Evolutionary conservation across 2,888 invertebrate species (phyloP), one percentile per base, ranked within the genome.

Genomic region (Spodoptera picta): DNA sequence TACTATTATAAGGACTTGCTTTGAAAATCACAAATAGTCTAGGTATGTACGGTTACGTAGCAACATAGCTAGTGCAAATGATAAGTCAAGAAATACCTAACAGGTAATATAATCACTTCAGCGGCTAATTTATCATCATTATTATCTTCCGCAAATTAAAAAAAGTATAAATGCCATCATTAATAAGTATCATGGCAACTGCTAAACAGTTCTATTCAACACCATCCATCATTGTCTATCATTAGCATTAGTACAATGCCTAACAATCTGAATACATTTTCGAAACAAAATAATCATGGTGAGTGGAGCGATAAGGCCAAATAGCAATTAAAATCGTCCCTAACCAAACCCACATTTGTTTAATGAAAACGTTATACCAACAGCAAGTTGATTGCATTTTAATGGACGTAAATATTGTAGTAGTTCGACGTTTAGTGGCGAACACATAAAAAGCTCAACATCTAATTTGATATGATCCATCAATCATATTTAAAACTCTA

Each of bases 321-420:
- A 69, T 48, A 49, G 27, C 54, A 67, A 76, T 70, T 65, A 48
- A 63, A 73, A 65, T 55, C 44, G 69, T 66, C 68, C 52, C 56
- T 61, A 47, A 57, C 72, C 70, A 61, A 65, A 60, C 77, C 72
- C 61, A 60, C 44, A 50, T 76, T 67, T 69, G 77, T 78, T 77
- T 69, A 62, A 77, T 72, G 65, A 70, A 73, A 69, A 65, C 54
- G 60, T 75, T 46, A 62, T 77, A 71, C 73, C 79, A 79, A 84
- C 81, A 80, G 48, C 42, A 52, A 61, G 75, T 77, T 73, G 75
- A 83, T 82, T 75, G 78, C 73, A 81, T 81, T 83, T 81, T 82
- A 80, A 84, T 81, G 77, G 76, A 58, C 54, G 78, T 69, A 65
- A 79, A 77, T 79, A 77, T 79, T 81, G 61, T 71, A 65, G 52